These are phyloP conservation scores for Archegozetes longisetosus DNA, from an alignment of 1,140 invertebrate genomes.

Conservation along the genomic window DNA sequence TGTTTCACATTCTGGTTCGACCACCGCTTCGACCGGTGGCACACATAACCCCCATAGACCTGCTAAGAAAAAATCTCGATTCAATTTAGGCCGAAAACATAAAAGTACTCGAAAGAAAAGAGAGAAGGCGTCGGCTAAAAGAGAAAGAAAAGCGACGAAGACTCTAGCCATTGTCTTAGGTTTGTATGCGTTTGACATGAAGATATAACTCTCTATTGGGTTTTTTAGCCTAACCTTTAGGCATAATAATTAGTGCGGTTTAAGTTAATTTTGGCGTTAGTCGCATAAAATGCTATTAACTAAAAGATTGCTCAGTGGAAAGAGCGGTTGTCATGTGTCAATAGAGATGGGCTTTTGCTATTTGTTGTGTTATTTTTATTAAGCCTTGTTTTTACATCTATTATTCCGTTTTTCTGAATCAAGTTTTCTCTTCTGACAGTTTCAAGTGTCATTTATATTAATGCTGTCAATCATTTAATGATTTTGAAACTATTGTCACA, in stretches of 20 bases:
- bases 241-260: neutral
- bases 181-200: constrained; percentile 35
- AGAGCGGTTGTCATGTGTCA: neutral
- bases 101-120: constrained; percentile 87
- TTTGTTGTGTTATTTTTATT: neutral
- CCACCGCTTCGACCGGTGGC: neutral
- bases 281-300: neutral
- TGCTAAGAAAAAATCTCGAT: constrained; percentile 22
- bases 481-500: neutral
- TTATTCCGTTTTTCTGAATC: neutral
- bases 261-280: no score
- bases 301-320: neutral
- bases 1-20: neutral
- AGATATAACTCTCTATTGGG: neutral
- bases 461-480: neutral
- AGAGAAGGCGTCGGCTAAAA: constrained; percentile 82
- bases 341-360: no score
- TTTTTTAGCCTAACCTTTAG: neutral
- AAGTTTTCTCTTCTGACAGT: neutral
- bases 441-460: neutral
- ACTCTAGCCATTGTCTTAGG: constrained; percentile 95
- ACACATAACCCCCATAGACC: neutral
- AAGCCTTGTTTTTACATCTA: neutral
- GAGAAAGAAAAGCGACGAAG: constrained; percentile 97
- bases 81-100: constrained; percentile 22